A percentile compares a stretch with the other conserved stretches of the same genome.
Evolutionary conservation across 2,888 invertebrate genomes (phyloP).

Genomic region (Euplexia lucipara): DNA sequence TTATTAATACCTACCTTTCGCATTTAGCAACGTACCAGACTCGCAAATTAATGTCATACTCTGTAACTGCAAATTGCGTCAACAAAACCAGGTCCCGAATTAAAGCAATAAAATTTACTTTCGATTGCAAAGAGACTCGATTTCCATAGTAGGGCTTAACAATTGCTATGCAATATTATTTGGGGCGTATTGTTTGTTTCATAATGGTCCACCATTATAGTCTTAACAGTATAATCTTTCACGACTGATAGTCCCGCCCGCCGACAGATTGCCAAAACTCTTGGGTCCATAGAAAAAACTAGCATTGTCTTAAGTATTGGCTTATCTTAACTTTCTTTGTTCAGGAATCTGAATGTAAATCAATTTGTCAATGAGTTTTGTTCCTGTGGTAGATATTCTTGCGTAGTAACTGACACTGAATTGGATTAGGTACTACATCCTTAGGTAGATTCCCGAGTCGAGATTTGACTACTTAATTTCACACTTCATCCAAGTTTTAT

Average conservation of each 20-base stretch:
- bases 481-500: too few species aligned
- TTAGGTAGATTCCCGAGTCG: neutral
- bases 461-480: too few species aligned
- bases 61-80: constrained; percentile 51
- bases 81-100: constrained; percentile 55
- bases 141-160: constrained; percentile 68
- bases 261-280: constrained; percentile 40
- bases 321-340: constrained; percentile 52
- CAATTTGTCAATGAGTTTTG: constrained; percentile 22
- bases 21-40: constrained; percentile 47
- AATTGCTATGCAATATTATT: constrained; percentile 63
- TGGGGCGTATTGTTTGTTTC: constrained; percentile 68
- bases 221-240: constrained; percentile 66
- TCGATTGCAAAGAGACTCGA: constrained; percentile 63
- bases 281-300: constrained; percentile 42
- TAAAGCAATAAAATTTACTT: constrained; percentile 60
- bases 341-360: constrained; percentile 35
- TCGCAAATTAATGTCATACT: constrained; percentile 52
- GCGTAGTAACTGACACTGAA: constrained; percentile 1
- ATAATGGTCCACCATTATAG: constrained; percentile 68
- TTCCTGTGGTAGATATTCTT: constrained; percentile 29
- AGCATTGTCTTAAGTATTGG: constrained; percentile 42
- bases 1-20: constrained; percentile 51
- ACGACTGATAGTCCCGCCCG: constrained; percentile 39
- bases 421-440: neutral